These are phyloP conservation scores for Drosophila nr. perissopoda DNA, from an alignment of 2,888 invertebrate species.

Conservation along the genomic window DNA sequence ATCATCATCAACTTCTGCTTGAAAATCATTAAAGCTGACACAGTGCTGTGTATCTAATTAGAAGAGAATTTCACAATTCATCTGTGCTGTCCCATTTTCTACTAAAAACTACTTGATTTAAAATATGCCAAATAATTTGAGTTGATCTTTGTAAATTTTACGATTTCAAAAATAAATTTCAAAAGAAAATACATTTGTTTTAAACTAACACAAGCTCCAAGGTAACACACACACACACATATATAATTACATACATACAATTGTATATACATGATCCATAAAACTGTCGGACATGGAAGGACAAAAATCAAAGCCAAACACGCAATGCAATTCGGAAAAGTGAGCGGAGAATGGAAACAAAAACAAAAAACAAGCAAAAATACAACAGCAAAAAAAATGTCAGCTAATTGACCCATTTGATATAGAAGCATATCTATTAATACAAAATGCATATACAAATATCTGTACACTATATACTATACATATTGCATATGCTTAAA, in stretches of 20 bases:
- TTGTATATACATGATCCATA: conserved; percentile 32
- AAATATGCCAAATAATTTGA: neutral
- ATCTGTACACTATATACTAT: neutral
- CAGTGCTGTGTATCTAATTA: neutral
- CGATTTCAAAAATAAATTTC: neutral
- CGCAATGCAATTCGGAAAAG: conserved; percentile 38
- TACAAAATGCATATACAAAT: conserved; percentile 4
- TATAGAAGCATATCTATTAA: conserved; percentile 24
- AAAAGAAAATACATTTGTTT: conserved; percentile 3
- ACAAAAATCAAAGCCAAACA: conserved; percentile 42
- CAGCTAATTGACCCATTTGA: conserved; percentile 57
- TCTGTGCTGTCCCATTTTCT: neutral
- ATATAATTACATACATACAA: neutral
- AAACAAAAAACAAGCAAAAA: conserved; percentile 4
- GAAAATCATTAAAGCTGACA: conserved; percentile 12
- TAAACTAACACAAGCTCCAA: conserved; percentile 15
- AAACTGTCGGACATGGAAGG: conserved; percentile 44
- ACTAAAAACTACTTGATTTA: neutral
- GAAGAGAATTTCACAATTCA: neutral
- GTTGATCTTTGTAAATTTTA: neutral
- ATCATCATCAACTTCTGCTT: conserved; percentile 13
- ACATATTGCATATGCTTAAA: conserved; percentile 11
- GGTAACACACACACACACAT: neutral
- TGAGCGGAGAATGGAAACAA: conserved; percentile 34
- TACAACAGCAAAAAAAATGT: conserved; percentile 9